These are phyloP conservation scores for Caenorhabditis sp. DNA, from an alignment of 2,888 invertebrate species.

Conservation along the genomic window DNA sequence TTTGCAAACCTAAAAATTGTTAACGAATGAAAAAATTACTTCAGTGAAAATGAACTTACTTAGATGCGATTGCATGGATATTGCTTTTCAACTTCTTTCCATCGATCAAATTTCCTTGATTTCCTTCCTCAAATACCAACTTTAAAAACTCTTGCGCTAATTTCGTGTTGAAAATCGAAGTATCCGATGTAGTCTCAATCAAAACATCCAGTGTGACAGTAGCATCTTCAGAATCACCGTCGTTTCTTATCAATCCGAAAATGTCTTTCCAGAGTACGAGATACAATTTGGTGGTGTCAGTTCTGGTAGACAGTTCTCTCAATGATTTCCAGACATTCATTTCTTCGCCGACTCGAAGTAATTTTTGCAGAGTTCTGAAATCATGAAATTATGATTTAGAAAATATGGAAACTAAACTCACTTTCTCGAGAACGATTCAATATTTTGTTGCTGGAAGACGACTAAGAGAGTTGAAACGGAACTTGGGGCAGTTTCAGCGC, in stretches of 20 bases:
- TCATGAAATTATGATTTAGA: neutral
- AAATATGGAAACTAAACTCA: slow-evolving; percentile 8
- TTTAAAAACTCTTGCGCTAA: slow-evolving; percentile 14
- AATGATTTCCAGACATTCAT: slow-evolving; percentile 39
- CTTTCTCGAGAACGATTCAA: slow-evolving; percentile 56
- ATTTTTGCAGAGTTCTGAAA: slow-evolving; percentile 1
- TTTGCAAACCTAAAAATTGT: slow-evolving; percentile 14
- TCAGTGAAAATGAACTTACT: neutral
- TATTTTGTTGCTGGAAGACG: slow-evolving; percentile 63
- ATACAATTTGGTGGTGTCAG: slow-evolving; percentile 54
- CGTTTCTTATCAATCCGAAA: slow-evolving; percentile 26
- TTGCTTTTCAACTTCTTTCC: slow-evolving; percentile 24
- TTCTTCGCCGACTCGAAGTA: slow-evolving; percentile 44
- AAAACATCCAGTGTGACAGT: slow-evolving; percentile 11
- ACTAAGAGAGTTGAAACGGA: slow-evolving; percentile 61
- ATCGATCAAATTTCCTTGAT: slow-evolving; percentile 7
- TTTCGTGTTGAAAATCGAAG: slow-evolving; percentile 4
- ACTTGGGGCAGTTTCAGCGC: slow-evolving; percentile 34
- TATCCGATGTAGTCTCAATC: slow-evolving; percentile 16
- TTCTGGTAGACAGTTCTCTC: slow-evolving; percentile 29
- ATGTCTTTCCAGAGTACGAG: slow-evolving; percentile 53
- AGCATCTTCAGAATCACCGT: slow-evolving; percentile 10
- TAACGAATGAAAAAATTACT: neutral
- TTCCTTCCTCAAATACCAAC: slow-evolving; percentile 19
- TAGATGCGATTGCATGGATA: slow-evolving; percentile 13